Evolutionary conservation across 2,888 invertebrate genomes (phyloP).

Genomic region (Gymnosoma rotundatum): DNA sequence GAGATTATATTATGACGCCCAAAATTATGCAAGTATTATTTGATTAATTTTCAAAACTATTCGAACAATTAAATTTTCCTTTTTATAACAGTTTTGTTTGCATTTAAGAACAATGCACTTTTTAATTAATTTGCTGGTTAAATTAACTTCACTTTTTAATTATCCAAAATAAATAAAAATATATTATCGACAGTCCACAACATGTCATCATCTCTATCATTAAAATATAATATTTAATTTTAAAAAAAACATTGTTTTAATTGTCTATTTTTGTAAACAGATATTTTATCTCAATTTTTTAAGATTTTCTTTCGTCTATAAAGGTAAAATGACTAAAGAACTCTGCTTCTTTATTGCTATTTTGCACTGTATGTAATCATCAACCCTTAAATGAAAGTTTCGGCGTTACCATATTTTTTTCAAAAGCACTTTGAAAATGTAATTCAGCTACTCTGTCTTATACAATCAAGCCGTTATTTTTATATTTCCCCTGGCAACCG

Average conservation of each 20-base stretch:
- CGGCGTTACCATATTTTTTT: conserved; percentile 50
- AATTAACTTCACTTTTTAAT: conserved; percentile 13
- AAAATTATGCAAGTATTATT: conserved; percentile 51
- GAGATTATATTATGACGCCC: conserved; percentile 45
- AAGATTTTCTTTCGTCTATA: conserved; percentile 5
- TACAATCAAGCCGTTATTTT: no score
- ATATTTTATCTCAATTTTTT: neutral
- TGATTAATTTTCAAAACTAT: neutral
- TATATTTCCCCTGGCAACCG: no score
- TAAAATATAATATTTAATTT: neutral
- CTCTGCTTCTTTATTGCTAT: conserved; percentile 30
- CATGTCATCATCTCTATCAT: conserved; percentile 45
- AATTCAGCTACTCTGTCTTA: no score
- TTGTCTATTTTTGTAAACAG: neutral
- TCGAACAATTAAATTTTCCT: neutral
- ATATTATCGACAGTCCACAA: neutral
- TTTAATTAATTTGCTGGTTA: neutral
- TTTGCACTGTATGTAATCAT: conserved; percentile 24
- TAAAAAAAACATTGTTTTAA: no score
- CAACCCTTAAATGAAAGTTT: conserved; percentile 44
- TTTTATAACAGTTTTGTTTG: no score
- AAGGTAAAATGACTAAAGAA: conserved; percentile 63
- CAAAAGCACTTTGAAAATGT: no score
- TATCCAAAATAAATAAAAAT: neutral
- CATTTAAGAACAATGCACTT: conserved; percentile 11